Evolutionary conservation across 2,888 invertebrate genomes (phyloP), one percentile per base, ranked within the genome.

Genomic region (Phaonia tiefii): DNA sequence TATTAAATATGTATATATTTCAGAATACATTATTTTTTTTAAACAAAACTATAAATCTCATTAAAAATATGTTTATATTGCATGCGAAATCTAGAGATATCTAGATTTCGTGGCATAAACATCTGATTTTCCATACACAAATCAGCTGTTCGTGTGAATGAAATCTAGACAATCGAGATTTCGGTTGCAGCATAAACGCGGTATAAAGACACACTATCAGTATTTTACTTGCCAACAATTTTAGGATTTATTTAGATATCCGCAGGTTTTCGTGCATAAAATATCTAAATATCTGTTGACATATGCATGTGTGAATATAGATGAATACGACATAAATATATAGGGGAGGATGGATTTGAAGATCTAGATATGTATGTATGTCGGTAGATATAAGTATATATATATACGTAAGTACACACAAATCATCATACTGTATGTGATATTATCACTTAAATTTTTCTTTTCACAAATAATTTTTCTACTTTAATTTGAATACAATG

Each of bases 401-500:
- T 26, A 37, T 17, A 58, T 25, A 58, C 7, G 20, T 8, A 20
- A 3, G 20, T 51, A 31, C 15, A 44, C 11, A 20, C 46, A 54
- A 54, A 31, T 73, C 72, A 31, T 73, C 72, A 75, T 56, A 73
- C 66, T 80, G 72, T 76, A 37, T 76, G 72, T 76, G 80, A 80
- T 80, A 69, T 80, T 75, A 76, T 80, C 75, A 80, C 80, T 80
- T 80, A 42, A 80, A 76, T 72, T 80, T 75, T 75, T 80, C 80
- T 80, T 76, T 80, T 80, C 80, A 80, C 72, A 80, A 76, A 80
- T 73, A 69, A 80, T 80, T 80, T 75, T 80, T 49, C 63, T 63
- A 63, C 63, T 63, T 81, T 81, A 81, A 81, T 81, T 78, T 81
- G 75, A 81, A 81, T 81, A 81, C 81, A 81, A 81, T 81, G 78